A percentile compares a stretch with the other conserved stretches of the same genome.
These are phyloP conservation scores for Callinectes sapidus DNA, from an alignment of 2,888 invertebrate species.

Conservation along the genomic window DNA sequence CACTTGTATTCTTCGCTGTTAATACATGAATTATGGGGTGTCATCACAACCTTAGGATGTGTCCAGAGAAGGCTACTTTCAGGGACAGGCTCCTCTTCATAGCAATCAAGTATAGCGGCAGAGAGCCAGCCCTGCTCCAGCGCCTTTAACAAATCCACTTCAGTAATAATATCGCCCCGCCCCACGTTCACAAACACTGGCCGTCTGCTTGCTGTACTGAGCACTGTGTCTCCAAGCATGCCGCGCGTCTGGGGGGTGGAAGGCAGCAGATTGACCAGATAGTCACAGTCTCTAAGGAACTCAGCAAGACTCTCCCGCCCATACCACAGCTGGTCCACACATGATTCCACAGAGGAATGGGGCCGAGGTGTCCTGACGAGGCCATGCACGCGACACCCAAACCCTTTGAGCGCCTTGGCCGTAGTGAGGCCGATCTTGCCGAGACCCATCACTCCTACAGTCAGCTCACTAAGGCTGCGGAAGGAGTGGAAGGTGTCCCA, in stretches of 20 bases:
- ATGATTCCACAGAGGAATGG: neutral
- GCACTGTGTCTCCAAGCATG: slow-evolving; percentile 78
- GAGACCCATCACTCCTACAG: slow-evolving; percentile 79
- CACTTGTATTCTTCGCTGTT: no score
- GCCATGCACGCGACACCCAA: slow-evolving; percentile 56
- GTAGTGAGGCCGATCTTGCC: slow-evolving; percentile 78
- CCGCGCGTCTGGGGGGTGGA: slow-evolving; percentile 78
- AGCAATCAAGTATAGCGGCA: slow-evolving; percentile 79
- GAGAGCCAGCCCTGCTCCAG: slow-evolving; percentile 79
- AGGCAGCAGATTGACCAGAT: slow-evolving; percentile 79
- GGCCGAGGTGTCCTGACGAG: slow-evolving; percentile 9
- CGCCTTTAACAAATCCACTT: slow-evolving; percentile 77
- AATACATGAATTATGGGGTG: neutral
- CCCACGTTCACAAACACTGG: slow-evolving; percentile 80
- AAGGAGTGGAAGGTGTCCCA: neutral
- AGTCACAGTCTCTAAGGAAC: slow-evolving; percentile 78
- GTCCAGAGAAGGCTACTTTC: slow-evolving; percentile 29
- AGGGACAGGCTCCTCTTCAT: neutral
- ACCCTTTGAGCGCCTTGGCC: slow-evolving; percentile 44
- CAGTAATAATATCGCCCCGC: slow-evolving; percentile 75
- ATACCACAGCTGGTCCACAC: neutral
- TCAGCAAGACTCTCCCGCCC: slow-evolving; percentile 74
- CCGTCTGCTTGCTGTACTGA: slow-evolving; percentile 75
- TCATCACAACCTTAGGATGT: slow-evolving; percentile 77
- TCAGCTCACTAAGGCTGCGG: slow-evolving; percentile 76